Evolutionary conservation across 35 echinoderm and acorn worm species (phyloP), one percentile per base, ranked within the genome.

Genomic region (Lytechinus pictus): DNA sequence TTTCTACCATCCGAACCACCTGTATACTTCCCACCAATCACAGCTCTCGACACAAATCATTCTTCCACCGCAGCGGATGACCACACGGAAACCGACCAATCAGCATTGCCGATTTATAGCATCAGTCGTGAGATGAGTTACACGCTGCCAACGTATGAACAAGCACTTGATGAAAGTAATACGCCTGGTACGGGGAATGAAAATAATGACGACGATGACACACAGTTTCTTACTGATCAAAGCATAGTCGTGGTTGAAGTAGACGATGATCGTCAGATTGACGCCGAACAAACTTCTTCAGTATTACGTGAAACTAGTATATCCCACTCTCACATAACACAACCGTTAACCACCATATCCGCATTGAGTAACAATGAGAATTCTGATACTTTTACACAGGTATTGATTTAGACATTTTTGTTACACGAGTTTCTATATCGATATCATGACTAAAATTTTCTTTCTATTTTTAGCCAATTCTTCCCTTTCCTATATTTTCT

Each of bases 1-100:
- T 90, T 90, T 54, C 88, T 90, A 52, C 88, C 88, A 5, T 90
- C 88, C 28, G 88, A 90, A 8, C 88, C 88, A 52, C 88, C 88
- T 14, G 88, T 29, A 54, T 90, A 90, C 88, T 90, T 52, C 44
- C 88, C 88, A 90, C 88, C 88, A 90, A 90, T 90, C 88, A 90
- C 88, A 90, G 10, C 88, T 54, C 28, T 90, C 10, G 88, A 90
- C 88, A 24, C 66, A 24, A 79, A n/a, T 24, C 66, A n/a, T 24
- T 79, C 66, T 79, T 6, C 12, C 66, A 79, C 66, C 6, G 66
- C 66, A 24, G 52, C 29, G 9, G 88, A 90, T 27, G 88, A 90
- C 24, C 29, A 44, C 4, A 28, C 29, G 28, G 88, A 33, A 90
- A 90, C 27, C 52, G 29, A 90, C 88, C 88, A 90, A 90, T 90